Evolutionary conservation across 2,113 vertebrate genomes (phyloP).

Genomic region (Siniperca knerii): DNA sequence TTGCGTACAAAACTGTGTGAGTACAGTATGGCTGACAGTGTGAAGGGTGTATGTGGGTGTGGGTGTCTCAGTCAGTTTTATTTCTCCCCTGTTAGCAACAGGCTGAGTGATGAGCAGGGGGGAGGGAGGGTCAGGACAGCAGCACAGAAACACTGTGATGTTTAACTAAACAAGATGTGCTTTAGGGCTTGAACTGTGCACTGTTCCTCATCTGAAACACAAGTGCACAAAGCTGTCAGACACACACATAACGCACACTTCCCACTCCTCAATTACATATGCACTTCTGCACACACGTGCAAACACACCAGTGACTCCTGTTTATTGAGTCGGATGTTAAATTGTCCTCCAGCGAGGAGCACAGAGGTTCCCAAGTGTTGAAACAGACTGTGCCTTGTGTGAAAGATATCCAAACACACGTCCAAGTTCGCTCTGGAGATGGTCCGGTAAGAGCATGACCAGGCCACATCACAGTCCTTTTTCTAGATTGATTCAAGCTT

Average conservation of each 20-base stretch:
- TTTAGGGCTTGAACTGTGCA: conserved; percentile 32
- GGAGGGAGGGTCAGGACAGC: conserved; percentile 30
- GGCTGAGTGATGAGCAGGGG: conserved; percentile 58
- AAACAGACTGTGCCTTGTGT: conserved; percentile 67
- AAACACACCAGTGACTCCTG: conserved; percentile 61
- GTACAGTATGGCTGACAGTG: neutral
- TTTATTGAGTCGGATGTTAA: conserved; percentile 71
- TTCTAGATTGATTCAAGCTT: conserved; percentile 37
- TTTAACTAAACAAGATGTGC: conserved; percentile 52
- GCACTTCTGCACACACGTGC: conserved; percentile 37
- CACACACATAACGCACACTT: conserved; percentile 25
- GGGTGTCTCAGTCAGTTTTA: conserved; percentile 40
- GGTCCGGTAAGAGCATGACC: conserved; percentile 61
- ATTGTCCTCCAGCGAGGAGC: conserved; percentile 65
- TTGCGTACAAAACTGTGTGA: neutral
- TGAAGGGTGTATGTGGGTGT: conserved; percentile 14
- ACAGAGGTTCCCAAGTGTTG: conserved; percentile 64
- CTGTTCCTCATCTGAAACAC: conserved; percentile 45
- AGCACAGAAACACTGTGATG: conserved; percentile 26
- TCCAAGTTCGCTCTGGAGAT: conserved; percentile 67
- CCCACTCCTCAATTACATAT: conserved; percentile 12
- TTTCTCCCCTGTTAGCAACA: conserved; percentile 46
- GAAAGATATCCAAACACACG: conserved; percentile 68
- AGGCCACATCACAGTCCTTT: conserved; percentile 47
- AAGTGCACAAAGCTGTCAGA: conserved; percentile 27